phyloP scores from a whole-genome alignment of 2,888 invertebrate species.

The Athalia cordata region DNA sequence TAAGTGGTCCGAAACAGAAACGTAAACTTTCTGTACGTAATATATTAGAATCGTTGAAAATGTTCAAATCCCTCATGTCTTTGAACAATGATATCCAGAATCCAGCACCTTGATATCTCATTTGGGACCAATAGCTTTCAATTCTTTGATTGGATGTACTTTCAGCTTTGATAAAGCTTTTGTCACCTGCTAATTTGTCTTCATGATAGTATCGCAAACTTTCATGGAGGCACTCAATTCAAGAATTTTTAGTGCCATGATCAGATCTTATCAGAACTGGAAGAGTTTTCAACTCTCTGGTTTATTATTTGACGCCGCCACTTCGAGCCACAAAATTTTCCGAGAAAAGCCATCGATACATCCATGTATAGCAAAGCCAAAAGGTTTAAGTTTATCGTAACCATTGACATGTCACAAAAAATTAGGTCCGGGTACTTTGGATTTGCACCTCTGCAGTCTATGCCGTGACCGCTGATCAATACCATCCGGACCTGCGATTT shows the following conservation, averaged over 20 bases:
- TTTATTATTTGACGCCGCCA: neutral
- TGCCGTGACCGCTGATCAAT: neutral
- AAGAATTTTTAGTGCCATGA: constrained; percentile 42
- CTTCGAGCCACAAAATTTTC: neutral
- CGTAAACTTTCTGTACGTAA: no score
- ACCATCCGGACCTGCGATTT: constrained; percentile 22
- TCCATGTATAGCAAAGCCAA: constrained; percentile 34
- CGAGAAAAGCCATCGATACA: constrained; percentile 7
- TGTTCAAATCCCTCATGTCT: no score
- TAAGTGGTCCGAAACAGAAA: no score
- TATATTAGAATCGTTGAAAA: no score
- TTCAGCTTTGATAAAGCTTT: constrained; percentile 48
- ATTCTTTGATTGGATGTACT: constrained; percentile 49
- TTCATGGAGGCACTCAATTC: constrained; percentile 44
- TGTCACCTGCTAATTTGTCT: constrained; percentile 45
- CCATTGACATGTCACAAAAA: constrained; percentile 31
- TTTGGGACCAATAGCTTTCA: constrained; percentile 49
- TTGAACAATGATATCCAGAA: no score
- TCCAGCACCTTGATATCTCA: no score
- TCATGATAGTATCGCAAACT: constrained; percentile 30
- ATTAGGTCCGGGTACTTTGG: constrained; percentile 21
- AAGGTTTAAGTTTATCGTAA: constrained; percentile 24
- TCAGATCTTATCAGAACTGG: constrained; percentile 46
- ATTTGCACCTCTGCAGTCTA: constrained; percentile 5
- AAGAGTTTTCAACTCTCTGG: constrained; percentile 40